Evolutionary conservation across 92 coral and sea anemone species (phyloP).

Genomic region (Montipora capitata): DNA sequence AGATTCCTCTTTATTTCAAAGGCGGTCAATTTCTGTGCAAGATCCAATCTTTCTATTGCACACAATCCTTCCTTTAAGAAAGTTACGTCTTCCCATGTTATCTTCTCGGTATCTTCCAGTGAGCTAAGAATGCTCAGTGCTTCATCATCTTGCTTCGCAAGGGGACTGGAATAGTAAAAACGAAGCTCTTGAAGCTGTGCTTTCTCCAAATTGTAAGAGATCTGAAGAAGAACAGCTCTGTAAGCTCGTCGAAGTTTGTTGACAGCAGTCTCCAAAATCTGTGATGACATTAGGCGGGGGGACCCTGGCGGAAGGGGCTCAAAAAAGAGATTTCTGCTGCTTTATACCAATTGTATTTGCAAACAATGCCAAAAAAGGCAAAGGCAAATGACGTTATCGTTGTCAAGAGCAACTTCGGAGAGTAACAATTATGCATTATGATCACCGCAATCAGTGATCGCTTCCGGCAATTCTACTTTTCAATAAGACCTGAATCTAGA

Average conservation of each 20-base stretch:
- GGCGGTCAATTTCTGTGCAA: not conserved
- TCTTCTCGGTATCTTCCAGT: not conserved
- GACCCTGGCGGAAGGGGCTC: no score
- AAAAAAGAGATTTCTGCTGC: no score
- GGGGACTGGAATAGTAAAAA: not conserved
- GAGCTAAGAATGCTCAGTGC: not conserved
- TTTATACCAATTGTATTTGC: no score
- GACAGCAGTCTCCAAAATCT: not conserved
- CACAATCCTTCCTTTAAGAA: not conserved
- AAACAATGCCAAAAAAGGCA: no score
- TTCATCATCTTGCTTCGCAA: not conserved
- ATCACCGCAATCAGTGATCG: no score
- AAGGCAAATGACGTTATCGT: no score
- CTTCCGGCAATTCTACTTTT: no score
- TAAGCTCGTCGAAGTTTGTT: not conserved
- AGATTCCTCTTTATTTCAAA: conserved; percentile 10
- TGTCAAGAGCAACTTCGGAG: no score
- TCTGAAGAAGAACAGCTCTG: not conserved
- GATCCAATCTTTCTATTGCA: not conserved
- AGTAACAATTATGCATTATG: no score
- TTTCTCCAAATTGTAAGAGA: not conserved
- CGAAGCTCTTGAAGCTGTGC: not conserved
- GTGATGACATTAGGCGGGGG: not conserved
- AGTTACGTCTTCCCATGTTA: not conserved
- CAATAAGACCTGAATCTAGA: no score